phyloP scores from a whole-genome alignment of 2,888 invertebrate species.

The Lumbricus terrestris region DNA sequence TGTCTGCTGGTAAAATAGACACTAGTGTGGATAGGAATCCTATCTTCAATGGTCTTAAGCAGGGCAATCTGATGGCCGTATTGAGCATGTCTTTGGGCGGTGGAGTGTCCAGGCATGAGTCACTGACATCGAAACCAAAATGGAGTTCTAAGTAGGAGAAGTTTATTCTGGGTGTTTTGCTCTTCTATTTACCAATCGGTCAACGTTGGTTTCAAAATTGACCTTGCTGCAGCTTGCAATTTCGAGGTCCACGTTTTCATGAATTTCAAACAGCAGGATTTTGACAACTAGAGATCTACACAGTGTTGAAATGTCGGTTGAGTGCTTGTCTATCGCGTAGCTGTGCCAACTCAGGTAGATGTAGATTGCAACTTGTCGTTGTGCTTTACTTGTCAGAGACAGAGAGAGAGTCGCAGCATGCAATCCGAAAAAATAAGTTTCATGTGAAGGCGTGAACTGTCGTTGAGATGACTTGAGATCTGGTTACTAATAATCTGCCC shows the following conservation, averaged over 20 bases:
- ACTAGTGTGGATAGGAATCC: neutral
- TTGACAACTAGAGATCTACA: neutral
- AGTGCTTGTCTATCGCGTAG: neutral
- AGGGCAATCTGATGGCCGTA: neutral
- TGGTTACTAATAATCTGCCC: neutral
- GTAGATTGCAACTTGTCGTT: neutral
- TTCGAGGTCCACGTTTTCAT: neutral
- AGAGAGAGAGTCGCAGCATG: neutral
- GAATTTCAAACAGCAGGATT: neutral
- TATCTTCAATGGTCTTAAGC: neutral
- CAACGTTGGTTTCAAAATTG: neutral
- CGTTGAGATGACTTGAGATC: neutral
- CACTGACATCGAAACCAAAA: neutral
- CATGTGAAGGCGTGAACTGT: neutral
- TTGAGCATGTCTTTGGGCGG: too few relatives aligned
- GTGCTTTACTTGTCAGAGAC: neutral
- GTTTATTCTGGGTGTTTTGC: neutral
- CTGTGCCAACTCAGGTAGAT: neutral
- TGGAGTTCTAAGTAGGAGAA: neutral
- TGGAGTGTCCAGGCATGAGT: too few relatives aligned
- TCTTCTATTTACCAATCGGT: neutral
- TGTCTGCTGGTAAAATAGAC: neutral
- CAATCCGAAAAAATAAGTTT: neutral
- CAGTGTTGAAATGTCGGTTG: neutral
- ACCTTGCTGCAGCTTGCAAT: neutral